phyloP scores from a whole-genome alignment of 2,797 vertebrate species.

The Paratrypauchen microcephalus region DNA sequence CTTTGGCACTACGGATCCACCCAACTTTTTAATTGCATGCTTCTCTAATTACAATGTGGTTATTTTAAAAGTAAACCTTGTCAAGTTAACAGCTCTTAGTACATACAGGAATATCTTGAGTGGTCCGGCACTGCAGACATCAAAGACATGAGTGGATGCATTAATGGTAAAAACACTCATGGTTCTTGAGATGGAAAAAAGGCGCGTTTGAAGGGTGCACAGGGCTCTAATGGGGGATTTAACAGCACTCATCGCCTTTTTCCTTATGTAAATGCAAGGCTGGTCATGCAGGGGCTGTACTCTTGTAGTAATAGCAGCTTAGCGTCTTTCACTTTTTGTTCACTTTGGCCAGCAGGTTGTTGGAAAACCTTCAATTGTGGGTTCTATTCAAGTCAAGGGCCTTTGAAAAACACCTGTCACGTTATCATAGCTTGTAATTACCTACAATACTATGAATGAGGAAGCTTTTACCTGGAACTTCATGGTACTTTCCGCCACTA shows the following conservation, averaged over 20 bases:
- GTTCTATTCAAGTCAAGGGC: conserved; percentile 3
- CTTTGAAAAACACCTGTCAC: conserved; percentile 21
- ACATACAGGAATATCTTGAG: conserved; percentile 25
- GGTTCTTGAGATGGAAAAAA: conserved; percentile 49
- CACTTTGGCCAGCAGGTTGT: conserved; percentile 26
- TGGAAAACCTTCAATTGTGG: background rate
- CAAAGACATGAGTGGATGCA: conserved; percentile 49
- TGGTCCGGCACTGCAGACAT: conserved; percentile 49
- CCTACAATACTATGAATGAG: background rate
- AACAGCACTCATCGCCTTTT: conserved; percentile 34
- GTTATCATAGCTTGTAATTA: background rate
- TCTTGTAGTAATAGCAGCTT: conserved; percentile 30
- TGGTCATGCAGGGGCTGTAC: conserved; percentile 39
- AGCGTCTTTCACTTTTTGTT: conserved; percentile 42
- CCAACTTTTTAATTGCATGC: conserved; percentile 19
- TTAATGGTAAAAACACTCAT: conserved; percentile 43
- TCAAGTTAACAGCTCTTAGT: conserved; percentile 37
- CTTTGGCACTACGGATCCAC: background rate
- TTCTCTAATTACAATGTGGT: conserved; percentile 26
- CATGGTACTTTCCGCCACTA: conserved; percentile 59
- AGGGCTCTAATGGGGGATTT: conserved; percentile 36
- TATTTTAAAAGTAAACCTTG: conserved; percentile 48
- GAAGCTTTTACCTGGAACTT: conserved; percentile 27
- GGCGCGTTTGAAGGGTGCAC: conserved; percentile 27
- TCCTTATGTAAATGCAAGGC: conserved; percentile 13